phyloP scores from a whole-genome alignment of 23 tunicate species.

The Styela clava region DNA sequence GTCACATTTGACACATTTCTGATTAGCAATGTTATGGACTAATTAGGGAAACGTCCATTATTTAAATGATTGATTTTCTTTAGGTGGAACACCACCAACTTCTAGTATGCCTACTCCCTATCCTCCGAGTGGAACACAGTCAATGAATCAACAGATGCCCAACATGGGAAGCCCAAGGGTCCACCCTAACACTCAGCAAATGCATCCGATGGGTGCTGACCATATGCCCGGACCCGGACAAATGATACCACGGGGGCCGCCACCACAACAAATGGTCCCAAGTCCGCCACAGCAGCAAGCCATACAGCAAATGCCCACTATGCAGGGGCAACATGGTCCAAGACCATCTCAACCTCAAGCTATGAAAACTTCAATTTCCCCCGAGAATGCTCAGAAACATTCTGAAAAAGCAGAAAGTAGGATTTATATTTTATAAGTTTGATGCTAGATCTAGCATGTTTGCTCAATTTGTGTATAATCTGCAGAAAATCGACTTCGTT shows the following conservation, averaged over 20 bases:
- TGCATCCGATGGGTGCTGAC: neutral
- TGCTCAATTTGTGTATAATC: too few relatives aligned
- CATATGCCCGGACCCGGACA: constrained; percentile 18
- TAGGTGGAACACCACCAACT: neutral
- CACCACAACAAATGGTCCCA: neutral
- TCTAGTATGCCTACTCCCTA: neutral
- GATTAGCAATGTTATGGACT: too few relatives aligned
- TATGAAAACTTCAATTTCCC: neutral
- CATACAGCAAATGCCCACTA: constrained; percentile 3
- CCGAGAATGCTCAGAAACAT: neutral
- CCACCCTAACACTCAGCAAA: neutral
- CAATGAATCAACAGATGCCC: neutral
- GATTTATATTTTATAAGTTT: too few relatives aligned
- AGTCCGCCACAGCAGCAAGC: constrained; percentile 22
- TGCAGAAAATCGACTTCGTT: too few relatives aligned
- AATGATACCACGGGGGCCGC: constrained; percentile 5
- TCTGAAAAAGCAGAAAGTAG: neutral
- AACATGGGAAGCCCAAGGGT: neutral
- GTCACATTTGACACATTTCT: too few relatives aligned
- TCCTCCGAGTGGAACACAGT: neutral
- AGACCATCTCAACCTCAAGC: neutral
- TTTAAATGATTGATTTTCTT: neutral
- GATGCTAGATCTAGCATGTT: too few relatives aligned
- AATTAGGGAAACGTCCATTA: too few relatives aligned
- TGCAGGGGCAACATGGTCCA: neutral